Percentiles rank a stretch among this genome's conserved stretches.
These are phyloP conservation scores for Osmoderma eremita DNA, from an alignment of 2,888 invertebrate species.

Conservation along the genomic window DNA sequence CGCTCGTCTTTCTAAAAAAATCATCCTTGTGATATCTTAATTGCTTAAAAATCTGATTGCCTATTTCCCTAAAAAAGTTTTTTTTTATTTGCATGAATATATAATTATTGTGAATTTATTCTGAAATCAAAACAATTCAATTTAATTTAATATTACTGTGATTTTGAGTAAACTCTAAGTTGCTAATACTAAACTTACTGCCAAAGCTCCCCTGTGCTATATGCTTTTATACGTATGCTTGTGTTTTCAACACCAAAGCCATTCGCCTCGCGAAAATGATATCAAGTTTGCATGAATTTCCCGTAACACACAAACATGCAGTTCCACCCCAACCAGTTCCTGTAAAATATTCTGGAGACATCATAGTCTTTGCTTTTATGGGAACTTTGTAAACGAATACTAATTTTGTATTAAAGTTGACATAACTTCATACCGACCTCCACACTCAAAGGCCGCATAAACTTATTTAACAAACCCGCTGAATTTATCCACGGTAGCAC, in stretches of 20 bases:
- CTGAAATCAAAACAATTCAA: neutral
- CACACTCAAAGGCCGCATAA: neutral
- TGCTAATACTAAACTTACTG: slow-evolving; percentile 6
- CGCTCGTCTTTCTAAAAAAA: too few species aligned
- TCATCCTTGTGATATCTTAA: too few species aligned
- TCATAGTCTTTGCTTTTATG: too few species aligned
- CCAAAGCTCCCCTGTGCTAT: slow-evolving; percentile 3
- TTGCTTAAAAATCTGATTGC: too few species aligned
- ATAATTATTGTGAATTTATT: too few species aligned
- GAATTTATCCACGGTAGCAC: neutral
- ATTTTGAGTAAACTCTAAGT: neutral
- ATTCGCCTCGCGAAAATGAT: slow-evolving; percentile 1
- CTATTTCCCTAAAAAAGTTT: too few species aligned
- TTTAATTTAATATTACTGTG: neutral
- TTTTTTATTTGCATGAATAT: too few species aligned
- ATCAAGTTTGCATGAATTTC: neutral
- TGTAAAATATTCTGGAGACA: too few species aligned
- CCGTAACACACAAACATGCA: neutral
- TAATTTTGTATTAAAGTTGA: too few species aligned
- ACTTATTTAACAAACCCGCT: slow-evolving; percentile 5
- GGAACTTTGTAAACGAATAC: too few species aligned
- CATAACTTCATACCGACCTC: too few species aligned
- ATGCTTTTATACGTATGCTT: neutral
- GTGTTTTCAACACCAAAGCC: neutral
- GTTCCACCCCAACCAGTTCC: neutral